Conservation (phyloP, 2,113 vertebrate species). For the Pygathrix nemaeus region DNA sequence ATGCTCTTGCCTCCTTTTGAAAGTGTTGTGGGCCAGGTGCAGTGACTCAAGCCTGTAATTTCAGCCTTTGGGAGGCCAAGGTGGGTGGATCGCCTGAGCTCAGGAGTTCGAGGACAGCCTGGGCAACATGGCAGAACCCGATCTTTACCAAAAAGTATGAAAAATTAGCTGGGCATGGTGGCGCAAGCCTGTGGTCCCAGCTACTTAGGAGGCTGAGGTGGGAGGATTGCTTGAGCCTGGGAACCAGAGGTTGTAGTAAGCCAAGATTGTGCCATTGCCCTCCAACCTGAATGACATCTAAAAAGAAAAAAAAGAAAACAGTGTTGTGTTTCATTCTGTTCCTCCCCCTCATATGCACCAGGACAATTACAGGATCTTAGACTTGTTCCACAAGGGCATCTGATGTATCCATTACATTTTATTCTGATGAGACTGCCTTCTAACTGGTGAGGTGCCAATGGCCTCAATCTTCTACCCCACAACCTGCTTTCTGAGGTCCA, state of each 20-base stretch:
- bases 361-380: not conserved
- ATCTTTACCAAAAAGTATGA: not conserved
- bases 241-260: not conserved
- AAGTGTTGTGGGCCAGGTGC: not conserved
- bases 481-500: not conserved
- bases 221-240: not conserved
- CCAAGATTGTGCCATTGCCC: not conserved
- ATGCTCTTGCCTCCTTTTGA: not conserved
- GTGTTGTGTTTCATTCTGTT: not conserved
- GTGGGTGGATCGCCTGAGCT: not conserved
- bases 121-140: not conserved
- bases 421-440: not conserved
- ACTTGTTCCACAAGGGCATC: not conserved
- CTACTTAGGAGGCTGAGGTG: not conserved
- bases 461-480: rapidly evolving
- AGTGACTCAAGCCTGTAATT: not conserved
- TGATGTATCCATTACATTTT: not conserved
- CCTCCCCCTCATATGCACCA: not conserved
- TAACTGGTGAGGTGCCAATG: no score
- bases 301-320: not conserved
- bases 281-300: not conserved
- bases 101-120: not conserved
- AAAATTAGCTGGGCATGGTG: not conserved
- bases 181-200: not conserved
- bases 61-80: not conserved